A percentile compares a stretch with the other conserved stretches of the same genome.
phyloP scores from a whole-genome alignment of 2,797 vertebrate genomes.

The Sebastes nivosus region DNA sequence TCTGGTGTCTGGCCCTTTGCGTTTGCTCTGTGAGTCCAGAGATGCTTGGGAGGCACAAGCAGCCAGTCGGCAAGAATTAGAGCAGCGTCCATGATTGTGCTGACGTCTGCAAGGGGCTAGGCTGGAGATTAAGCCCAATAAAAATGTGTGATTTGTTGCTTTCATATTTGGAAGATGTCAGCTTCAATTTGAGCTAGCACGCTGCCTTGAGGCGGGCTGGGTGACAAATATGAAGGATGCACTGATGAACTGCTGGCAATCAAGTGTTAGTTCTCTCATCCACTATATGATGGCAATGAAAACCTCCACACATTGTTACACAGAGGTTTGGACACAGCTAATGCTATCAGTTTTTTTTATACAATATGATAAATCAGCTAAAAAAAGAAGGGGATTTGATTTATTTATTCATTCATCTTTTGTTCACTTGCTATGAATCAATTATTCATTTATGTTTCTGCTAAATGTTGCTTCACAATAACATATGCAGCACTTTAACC shows the following conservation, averaged over 20 bases:
- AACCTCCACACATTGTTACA: constrained; percentile 61
- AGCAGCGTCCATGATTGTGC: constrained; percentile 79
- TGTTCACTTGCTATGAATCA: constrained; percentile 26
- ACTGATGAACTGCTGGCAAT: constrained; percentile 86
- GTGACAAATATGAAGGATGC: constrained; percentile 83
- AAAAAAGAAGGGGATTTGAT: constrained; percentile 25
- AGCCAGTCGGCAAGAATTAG: constrained; percentile 79
- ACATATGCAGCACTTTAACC: background rate
- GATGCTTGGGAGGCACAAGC: constrained; percentile 71
- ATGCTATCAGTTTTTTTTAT: constrained; percentile 36
- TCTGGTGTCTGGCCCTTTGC: constrained; percentile 50
- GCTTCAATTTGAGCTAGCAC: constrained; percentile 82
- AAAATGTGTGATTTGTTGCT: constrained; percentile 87
- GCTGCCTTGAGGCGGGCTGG: constrained; percentile 70
- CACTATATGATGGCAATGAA: constrained; percentile 65
- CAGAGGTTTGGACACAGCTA: constrained; percentile 24
- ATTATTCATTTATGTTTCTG: constrained; percentile 20
- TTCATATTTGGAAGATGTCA: constrained; percentile 87
- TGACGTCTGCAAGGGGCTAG: constrained; percentile 79
- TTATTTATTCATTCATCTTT: constrained; percentile 47
- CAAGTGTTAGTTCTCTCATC: constrained; percentile 78
- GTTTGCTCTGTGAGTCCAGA: constrained; percentile 52
- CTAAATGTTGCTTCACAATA: background rate
- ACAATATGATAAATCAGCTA: constrained; percentile 33
- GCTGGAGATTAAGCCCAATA: constrained; percentile 82